Evolutionary conservation across 1,140 invertebrate species (phyloP), one percentile per base, ranked within the genome.

Genomic region (Aphis craccivora): DNA sequence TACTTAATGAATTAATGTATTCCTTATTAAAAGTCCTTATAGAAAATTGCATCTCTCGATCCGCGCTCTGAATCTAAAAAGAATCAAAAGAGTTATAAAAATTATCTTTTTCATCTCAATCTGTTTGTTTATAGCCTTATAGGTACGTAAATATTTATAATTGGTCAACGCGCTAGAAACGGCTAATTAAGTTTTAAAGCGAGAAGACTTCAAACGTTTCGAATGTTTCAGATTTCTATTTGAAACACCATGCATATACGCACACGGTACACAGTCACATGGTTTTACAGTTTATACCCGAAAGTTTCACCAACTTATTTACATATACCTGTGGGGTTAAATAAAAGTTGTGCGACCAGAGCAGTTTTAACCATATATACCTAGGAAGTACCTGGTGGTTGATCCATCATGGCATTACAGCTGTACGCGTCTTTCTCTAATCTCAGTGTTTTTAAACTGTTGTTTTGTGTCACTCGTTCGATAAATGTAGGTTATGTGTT

Each of bases 231-330:
- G 8, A 25, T 86, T 45, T 45, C 22, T 22, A 14, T 43, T 7
- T 86, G 40, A 86, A 43, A 86, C 37, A 37, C 37, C 22, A 30
- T 14, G 23, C 23, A 43, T 25, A 40, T 25, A 40, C 23, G 40
- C 30, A 40, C 11, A 86, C 37, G 20, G 35, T 43, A 40, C 11
- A 86, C 37, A 7, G 35, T 81, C 35, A 35, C 18, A 81, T n/a
- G 22, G n/a, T 37, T 30, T 9, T 43, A 43, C 23, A 43, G 37
- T 40, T 86, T 86, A 25, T 43, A 43, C 37, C 83, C 37, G 30
- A 43, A 86, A 40, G 83, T 86, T 86, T 86, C 8, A 43, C 37
- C 23, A 86, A 86, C 37, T 86, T 86, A 86, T 84, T 84, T 84
- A 43, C 9, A 84, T 40, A 83, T 37, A 83, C 37, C 37, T 37